Percentiles rank a stretch among this genome's conserved stretches.
Evolutionary conservation across 2,113 vertebrate species (phyloP).

Genomic region (Cynopterus brachyotis): DNA sequence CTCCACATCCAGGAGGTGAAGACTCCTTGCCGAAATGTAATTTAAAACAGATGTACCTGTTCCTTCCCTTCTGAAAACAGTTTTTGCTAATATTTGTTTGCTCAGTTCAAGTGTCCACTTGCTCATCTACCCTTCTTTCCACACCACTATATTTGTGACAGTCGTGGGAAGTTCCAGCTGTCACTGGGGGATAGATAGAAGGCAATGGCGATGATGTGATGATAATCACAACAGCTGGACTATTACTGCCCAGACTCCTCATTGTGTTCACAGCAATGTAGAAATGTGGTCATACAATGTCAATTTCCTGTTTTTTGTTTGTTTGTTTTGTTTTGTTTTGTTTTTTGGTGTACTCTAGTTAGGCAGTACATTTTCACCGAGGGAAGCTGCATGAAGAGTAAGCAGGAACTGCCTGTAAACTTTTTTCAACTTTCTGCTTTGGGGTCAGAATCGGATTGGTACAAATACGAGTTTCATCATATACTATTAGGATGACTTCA

Average conservation of each 20-base stretch:
- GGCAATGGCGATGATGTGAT: accelerated
- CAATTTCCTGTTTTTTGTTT: too few species aligned
- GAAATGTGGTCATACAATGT: too few species aligned
- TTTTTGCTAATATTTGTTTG: not conserved
- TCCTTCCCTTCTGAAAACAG: not conserved
- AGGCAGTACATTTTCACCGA: not conserved
- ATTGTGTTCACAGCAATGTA: not conserved
- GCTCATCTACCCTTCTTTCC: not conserved
- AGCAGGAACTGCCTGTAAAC: not conserved
- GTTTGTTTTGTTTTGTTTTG: too few species aligned
- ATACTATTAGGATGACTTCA: not conserved
- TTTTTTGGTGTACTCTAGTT: not conserved
- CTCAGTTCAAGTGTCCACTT: not conserved
- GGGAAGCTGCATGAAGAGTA: not conserved
- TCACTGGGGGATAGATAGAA: not conserved
- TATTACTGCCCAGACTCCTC: accelerated
- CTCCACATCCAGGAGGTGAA: not conserved
- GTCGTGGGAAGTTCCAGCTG: not conserved
- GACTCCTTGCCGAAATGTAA: not conserved
- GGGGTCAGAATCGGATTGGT: not conserved
- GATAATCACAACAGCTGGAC: not conserved
- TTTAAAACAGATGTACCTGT: not conserved
- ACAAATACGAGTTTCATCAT: not conserved
- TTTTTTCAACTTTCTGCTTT: not conserved
- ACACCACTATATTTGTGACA: accelerated